phyloP scores from a whole-genome alignment of 1,140 invertebrate genomes.

The Oryctes rhinoceros region DNA sequence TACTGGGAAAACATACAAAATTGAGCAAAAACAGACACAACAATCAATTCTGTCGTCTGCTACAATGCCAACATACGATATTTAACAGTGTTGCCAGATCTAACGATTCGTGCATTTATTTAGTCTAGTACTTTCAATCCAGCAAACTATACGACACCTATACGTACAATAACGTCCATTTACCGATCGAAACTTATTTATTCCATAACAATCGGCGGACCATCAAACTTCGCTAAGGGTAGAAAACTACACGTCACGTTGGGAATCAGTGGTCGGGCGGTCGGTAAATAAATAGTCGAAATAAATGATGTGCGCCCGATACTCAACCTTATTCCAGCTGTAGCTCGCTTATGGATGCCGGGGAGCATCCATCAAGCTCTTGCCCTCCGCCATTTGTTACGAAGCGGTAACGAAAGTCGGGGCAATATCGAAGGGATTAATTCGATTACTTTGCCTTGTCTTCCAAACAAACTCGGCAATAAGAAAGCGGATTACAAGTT shows the following conservation, averaged over 20 bases:
- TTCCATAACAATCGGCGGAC: too few species aligned
- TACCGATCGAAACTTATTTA: too few species aligned
- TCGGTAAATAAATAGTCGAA: background rate
- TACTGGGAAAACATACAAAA: too few species aligned
- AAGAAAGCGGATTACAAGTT: constrained; percentile 14
- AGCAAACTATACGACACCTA: too few species aligned
- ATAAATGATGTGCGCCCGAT: background rate
- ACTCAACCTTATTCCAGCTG: background rate
- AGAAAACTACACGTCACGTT: background rate
- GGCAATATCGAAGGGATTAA: constrained; percentile 1
- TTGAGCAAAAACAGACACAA: too few species aligned
- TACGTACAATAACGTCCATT: too few species aligned
- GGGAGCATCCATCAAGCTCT: background rate
- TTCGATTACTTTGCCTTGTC: background rate
- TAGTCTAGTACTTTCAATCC: too few species aligned
- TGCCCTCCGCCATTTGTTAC: background rate
- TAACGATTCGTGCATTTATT: too few species aligned
- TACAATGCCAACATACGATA: too few species aligned
- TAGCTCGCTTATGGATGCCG: background rate
- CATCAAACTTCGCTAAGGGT: background rate
- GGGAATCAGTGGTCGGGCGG: background rate
- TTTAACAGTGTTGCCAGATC: too few species aligned
- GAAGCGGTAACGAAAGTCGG: background rate
- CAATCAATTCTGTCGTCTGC: too few species aligned
- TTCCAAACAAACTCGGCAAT: background rate